phyloP scores from a whole-genome alignment of 1,140 invertebrate genomes.

The Tetragonula clypearis region DNA sequence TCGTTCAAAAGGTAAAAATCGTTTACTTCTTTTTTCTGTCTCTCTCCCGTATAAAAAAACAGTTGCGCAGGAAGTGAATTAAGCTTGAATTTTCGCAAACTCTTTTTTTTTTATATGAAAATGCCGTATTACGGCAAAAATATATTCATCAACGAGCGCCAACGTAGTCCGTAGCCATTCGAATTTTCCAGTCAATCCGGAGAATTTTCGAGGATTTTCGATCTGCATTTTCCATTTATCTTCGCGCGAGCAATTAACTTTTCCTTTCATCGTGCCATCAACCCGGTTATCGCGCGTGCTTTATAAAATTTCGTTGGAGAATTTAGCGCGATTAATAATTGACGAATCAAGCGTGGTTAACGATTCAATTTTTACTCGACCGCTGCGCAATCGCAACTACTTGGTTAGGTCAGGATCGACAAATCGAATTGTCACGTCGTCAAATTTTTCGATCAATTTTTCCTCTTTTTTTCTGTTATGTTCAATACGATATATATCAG shows the following conservation, averaged over 20 bases:
- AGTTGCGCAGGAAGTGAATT: no score
- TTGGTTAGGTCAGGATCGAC: no score
- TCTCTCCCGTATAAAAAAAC: no score
- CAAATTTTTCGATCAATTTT: no score
- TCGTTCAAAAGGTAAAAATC: not conserved
- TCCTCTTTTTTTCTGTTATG: no score
- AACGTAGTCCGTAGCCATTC: not conserved
- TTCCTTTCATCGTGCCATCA: not conserved
- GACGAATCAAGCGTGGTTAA: not conserved
- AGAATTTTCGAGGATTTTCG: not conserved
- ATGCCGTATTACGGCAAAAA: not conserved
- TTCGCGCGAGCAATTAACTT: not conserved
- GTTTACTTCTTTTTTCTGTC: not conserved
- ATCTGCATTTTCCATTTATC: not conserved
- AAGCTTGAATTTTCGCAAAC: not conserved
- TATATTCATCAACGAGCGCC: not conserved
- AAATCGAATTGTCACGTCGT: no score
- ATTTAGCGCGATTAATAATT: not conserved
- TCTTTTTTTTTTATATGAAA: not conserved
- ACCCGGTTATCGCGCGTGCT: not conserved
- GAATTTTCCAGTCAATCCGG: not conserved
- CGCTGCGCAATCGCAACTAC: no score
- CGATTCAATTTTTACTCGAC: not conserved
- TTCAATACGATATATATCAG: no score
- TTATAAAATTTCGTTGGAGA: not conserved